phyloP scores from a whole-genome alignment of 1,140 invertebrate species.

The Lepeophtheirus salmonis region DNA sequence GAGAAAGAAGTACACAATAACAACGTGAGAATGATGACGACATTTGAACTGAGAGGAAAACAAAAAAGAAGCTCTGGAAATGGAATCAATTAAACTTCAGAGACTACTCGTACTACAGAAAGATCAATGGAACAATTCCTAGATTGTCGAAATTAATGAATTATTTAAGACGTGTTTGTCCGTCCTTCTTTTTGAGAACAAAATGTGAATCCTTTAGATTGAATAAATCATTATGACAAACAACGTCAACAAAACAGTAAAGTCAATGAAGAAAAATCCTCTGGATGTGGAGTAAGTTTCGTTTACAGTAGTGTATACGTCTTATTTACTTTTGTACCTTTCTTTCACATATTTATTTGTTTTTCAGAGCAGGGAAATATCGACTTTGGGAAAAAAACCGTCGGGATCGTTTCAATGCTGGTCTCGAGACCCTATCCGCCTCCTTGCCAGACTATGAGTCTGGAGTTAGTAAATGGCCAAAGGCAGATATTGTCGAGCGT shows the following conservation, averaged over 20 bases:
- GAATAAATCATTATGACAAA: background rate
- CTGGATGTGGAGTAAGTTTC: background rate
- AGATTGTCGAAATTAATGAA: too few relatives aligned
- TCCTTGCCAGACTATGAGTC: background rate
- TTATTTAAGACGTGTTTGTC: too few relatives aligned
- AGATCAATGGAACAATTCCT: too few relatives aligned
- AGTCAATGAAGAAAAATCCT: background rate
- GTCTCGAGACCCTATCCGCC: background rate
- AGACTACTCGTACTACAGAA: too few relatives aligned
- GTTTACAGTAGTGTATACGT: background rate
- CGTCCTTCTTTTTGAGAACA: too few relatives aligned
- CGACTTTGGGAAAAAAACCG: background rate
- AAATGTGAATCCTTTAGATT: too few relatives aligned
- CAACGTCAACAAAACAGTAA: background rate
- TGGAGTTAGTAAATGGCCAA: background rate
- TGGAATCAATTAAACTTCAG: too few relatives aligned
- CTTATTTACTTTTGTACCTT: background rate
- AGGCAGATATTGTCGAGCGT: background rate
- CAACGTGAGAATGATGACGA: too few relatives aligned
- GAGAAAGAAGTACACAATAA: too few relatives aligned
- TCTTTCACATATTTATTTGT: background rate
- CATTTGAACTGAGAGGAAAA: too few relatives aligned
- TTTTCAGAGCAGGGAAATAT: background rate
- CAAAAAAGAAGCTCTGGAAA: too few relatives aligned
- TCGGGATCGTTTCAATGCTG: conserved; percentile 1